Evolutionary conservation across 2,113 vertebrate species (phyloP).

Genomic region (Callaeas wilsoni): DNA sequence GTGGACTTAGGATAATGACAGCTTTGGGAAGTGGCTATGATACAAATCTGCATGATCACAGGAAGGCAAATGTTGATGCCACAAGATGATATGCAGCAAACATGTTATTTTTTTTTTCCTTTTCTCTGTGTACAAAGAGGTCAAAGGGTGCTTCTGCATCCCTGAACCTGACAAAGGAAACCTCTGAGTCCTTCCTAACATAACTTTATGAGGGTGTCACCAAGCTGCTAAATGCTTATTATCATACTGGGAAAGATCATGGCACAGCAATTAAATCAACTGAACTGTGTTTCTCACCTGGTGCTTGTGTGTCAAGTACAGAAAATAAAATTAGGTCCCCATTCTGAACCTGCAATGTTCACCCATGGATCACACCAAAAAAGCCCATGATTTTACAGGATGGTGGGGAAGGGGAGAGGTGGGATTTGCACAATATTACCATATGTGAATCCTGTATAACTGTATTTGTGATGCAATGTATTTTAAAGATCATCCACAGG

Average conservation of each 20-base stretch:
- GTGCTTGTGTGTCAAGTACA: not conserved
- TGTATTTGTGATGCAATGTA: not conserved
- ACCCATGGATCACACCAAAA: not conserved
- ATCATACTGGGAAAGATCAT: not conserved
- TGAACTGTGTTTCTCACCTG: not conserved
- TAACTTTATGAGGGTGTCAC: not conserved
- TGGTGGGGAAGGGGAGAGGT: not conserved
- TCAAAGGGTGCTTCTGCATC: not conserved
- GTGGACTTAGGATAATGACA: not conserved
- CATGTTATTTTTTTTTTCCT: accelerated
- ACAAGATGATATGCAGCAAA: not conserved
- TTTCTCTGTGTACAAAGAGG: not conserved
- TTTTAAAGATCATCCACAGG: not conserved
- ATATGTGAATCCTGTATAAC: not conserved
- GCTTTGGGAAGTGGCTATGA: not conserved
- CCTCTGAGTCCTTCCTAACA: not conserved
- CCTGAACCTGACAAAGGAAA: not conserved
- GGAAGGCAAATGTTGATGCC: not conserved
- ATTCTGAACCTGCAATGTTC: not conserved
- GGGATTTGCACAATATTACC: not conserved
- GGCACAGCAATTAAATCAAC: not conserved
- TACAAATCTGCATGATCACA: not conserved
- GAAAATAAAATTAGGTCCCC: not conserved
- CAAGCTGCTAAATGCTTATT: not conserved
- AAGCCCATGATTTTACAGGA: not conserved